Evolutionary conservation across 2,888 invertebrate species (phyloP), one percentile per base, ranked within the genome.

Genomic region (Acutogordius australiensis): DNA sequence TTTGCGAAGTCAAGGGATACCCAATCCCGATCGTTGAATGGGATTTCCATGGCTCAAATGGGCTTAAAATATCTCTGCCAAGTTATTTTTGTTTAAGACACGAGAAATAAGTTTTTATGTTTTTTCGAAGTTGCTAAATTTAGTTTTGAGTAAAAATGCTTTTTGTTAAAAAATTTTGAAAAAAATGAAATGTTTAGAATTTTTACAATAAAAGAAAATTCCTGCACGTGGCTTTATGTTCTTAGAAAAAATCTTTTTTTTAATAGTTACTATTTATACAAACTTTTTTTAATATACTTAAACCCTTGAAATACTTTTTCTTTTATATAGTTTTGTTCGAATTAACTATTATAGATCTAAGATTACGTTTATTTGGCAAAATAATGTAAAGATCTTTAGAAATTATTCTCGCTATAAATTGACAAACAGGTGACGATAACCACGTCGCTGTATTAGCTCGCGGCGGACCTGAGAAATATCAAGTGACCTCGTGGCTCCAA

Each of bases 1-100:
- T 74, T 63, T 78, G 78, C 65, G 77, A 78, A 67, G 75, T 73
- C 2, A 71, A 71, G 62, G 77, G 77, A 1, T 75, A 71, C 64
- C 77, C 77, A 0, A 68, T 76, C 27, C 77, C 78, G 1, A 68
- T 70, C 37, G 71, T 78, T 45, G 69, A 70, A 61, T 78, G 78
- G 78, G 2, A 29, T 57, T 57, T 57, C 26, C 29, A 29, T 26
- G 30, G 29, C 8, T 30, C 58, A 57, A 57, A 57, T 23, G 58
- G 58, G 13, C 18, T 29, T 4, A 57, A 28, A 27, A 4, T 57
- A 27, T 8, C 28, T 29, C 23, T 57, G 29, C 58, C 58, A 28
- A 57, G 58, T 57, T 29, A 29, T 8, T 37, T 37, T 37, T 37
- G n/a, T 37, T n/a, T 37, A 37, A 37, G 8, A 13, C 44, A 37